These are phyloP conservation scores for Troglohyphantes excavatus DNA, from an alignment of 2,888 invertebrate genomes.

Conservation along the genomic window DNA sequence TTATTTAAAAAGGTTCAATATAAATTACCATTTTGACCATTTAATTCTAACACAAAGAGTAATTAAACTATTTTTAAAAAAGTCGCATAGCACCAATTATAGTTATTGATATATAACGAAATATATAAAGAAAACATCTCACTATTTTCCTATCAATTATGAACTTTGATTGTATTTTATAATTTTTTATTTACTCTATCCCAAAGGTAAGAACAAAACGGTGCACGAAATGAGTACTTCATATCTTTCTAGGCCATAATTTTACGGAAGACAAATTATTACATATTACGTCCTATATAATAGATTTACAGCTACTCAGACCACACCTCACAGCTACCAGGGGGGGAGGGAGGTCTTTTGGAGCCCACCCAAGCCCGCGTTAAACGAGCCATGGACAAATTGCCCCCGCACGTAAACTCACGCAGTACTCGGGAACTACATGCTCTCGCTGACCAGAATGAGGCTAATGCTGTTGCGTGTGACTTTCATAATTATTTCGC, in stretches of 20 bases:
- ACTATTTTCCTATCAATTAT: no score
- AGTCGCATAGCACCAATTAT: no score
- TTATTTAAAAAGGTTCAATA: no score
- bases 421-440: neutral
- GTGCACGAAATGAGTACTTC: neutral
- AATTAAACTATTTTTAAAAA: no score
- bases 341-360: neutral
- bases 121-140: no score
- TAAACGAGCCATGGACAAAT: constrained; percentile 6
- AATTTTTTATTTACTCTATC: no score
- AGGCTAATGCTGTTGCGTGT: neutral
- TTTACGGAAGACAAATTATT: constrained; percentile 3
- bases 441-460: neutral
- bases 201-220: no score
- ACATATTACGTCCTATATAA: neutral
- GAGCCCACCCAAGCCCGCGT: neutral
- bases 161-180: no score
- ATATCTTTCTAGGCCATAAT: constrained; percentile 1
- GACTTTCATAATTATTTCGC: neutral
- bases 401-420: neutral
- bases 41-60: no score
- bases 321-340: neutral
- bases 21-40: no score
- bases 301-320: neutral
- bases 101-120: no score